phyloP scores from a whole-genome alignment of 2,888 invertebrate species.

The Adela reaumurella region DNA sequence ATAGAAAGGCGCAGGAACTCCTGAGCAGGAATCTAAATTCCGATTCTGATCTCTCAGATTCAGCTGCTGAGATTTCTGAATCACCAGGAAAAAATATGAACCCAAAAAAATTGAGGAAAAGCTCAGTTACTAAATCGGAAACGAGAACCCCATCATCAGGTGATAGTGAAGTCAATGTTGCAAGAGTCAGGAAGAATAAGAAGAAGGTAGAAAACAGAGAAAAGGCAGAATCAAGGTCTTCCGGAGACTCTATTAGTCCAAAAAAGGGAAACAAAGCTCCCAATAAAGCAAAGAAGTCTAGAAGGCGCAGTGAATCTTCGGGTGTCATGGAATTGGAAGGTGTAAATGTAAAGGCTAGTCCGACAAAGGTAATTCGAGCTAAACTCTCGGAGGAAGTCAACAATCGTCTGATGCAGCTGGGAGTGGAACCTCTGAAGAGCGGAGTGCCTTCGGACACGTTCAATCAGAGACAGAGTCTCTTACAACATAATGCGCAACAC shows the following conservation, averaged over 20 bases:
- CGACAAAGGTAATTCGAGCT: slow-evolving; percentile 36
- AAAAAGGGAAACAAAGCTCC: no score
- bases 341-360: slow-evolving; percentile 15
- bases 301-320: no score
- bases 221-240: no score
- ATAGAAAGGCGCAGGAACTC: slow-evolving; percentile 41
- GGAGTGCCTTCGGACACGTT: slow-evolving; percentile 54
- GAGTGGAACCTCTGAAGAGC: slow-evolving; percentile 61
- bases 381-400: slow-evolving; percentile 50
- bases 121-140: neutral
- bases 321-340: no score
- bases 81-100: neutral
- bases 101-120: neutral
- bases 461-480: slow-evolving; percentile 51
- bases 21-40: slow-evolving; percentile 29
- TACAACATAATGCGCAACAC: slow-evolving; percentile 55
- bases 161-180: neutral
- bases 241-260: no score
- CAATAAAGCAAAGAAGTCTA: no score
- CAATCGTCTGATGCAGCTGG: slow-evolving; percentile 53
- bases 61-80: slow-evolving; percentile 9
- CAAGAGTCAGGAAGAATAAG: neutral
- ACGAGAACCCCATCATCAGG: neutral
- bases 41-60: slow-evolving; percentile 29
- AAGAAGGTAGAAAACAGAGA: neutral